Base-by-base conservation (phyloP, 2,113 vertebrate species). In the Boleophthalmus pectinirostris region DNA sequence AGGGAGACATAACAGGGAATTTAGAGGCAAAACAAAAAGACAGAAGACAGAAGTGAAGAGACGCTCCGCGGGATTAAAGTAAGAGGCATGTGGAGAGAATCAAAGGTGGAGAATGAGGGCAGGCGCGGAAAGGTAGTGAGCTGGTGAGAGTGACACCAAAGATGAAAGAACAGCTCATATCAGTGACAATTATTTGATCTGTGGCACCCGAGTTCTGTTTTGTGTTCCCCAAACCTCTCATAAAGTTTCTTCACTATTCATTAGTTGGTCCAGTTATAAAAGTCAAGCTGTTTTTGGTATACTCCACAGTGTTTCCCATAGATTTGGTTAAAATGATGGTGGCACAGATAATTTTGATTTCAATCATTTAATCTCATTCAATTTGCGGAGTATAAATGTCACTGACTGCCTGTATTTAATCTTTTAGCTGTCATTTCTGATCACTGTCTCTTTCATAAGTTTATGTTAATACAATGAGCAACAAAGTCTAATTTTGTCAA, bases 91-190 rank as follows among this genome's bases (percentile, higher is more conserved):
- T 45, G 16, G 51, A 64, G 60, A 72, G 79, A 79, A 47, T 53
- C 14, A 65, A 74, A 78, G 70, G 24, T 58, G 74, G 69, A 72
- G 72, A 80, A 82, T 76, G 16, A 70, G 75, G 72, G 64, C 54
- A 74, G 25, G 61, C 33, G 49, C 33, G 57, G 60, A 16, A 35
- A 72, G 71, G 21, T 20, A 43, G 51, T 3, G 33, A 65, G 73
- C 64, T 69, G 35, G 35, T 58, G 53, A 24, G 63, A 70, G 61
- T 66, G 68, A 68, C 65, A 80, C 69, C 68, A 58, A 68, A 78
- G 85, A 81, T 77, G 29, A 80, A 68, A 72, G 51, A 75, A 71
- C 79, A 49, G 72, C 24, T 58, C 29, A 66, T 46, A 66, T 46
- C 38, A 53, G 58, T 51, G 18, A 49, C 12, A 18, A 65, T 75